Conservation (phyloP, 2,888 invertebrate genomes). For the Celastrina argiolus region DNA sequence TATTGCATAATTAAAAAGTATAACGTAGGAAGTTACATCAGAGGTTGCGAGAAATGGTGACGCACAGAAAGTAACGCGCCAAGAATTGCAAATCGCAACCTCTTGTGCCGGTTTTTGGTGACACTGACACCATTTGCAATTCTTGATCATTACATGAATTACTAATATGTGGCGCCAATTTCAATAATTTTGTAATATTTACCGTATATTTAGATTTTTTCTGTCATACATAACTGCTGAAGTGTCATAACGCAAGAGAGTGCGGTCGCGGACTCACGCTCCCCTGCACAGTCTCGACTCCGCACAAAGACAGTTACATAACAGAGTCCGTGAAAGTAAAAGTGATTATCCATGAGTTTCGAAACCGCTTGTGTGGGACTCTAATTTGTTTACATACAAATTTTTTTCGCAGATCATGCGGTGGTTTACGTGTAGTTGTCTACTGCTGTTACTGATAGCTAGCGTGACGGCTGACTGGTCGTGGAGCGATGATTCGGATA, state of each 20-base stretch:
- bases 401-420: conserved; percentile 62
- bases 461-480: conserved; percentile 63
- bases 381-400: conserved; percentile 24
- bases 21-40: conserved; percentile 59
- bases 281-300: conserved; percentile 48
- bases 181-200: neutral
- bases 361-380: conserved; percentile 43
- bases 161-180: neutral
- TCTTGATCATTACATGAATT: conserved; percentile 47
- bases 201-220: conserved; percentile 23
- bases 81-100: conserved; percentile 48
- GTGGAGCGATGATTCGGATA: conserved; percentile 54
- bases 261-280: conserved; percentile 60
- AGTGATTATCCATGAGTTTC: conserved; percentile 70
- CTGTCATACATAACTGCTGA: conserved; percentile 28
- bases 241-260: conserved; percentile 49
- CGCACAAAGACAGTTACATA: conserved; percentile 67
- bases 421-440: conserved; percentile 57
- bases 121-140: conserved; percentile 64
- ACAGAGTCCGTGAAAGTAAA: conserved; percentile 72
- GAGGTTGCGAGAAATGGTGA: conserved; percentile 57
- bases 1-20: conserved; percentile 45
- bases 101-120: conserved; percentile 56
- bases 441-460: conserved; percentile 59
- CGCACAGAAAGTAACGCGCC: conserved; percentile 54